A percentile compares a stretch with the other conserved stretches of the same genome.
Evolutionary conservation across 1,140 invertebrate species (phyloP).

Genomic region (Streblospio benedicti): DNA sequence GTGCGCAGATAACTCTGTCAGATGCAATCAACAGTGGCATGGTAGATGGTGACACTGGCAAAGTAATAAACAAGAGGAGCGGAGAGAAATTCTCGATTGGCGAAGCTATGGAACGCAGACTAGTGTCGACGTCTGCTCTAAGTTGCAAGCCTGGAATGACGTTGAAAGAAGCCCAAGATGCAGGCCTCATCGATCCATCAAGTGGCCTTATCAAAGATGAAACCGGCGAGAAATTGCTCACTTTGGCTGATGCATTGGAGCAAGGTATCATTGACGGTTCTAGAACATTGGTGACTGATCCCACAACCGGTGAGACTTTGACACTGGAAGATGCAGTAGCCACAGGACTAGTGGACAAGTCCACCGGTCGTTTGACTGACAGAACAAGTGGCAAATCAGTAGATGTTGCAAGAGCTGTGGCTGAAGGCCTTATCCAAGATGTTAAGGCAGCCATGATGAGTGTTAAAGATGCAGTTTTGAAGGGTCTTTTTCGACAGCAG

Average conservation of each 20-base stretch:
- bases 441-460: too few relatives aligned
- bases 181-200: conserved; percentile 6
- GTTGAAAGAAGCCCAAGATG: conserved; percentile 50
- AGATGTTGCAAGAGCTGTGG: too few relatives aligned
- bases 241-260: conserved; percentile 48
- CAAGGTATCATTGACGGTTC: conserved; percentile 74
- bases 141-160: conserved; percentile 30
- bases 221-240: background rate
- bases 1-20: too few relatives aligned
- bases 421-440: too few relatives aligned
- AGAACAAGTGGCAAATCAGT: too few relatives aligned
- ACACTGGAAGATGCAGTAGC: too few relatives aligned
- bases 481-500: conserved; percentile 28
- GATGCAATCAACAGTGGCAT: too few relatives aligned
- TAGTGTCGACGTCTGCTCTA: conserved; percentile 57
- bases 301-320: too few relatives aligned
- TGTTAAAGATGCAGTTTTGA: too few relatives aligned
- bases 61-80: background rate
- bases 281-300: too few relatives aligned
- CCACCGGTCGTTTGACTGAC: too few relatives aligned
- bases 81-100: background rate
- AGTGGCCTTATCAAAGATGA: conserved; percentile 64
- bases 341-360: too few relatives aligned
- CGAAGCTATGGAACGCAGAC: background rate
- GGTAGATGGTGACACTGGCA: background rate